Percentiles rank a stretch among this genome's conserved stretches.
These are phyloP conservation scores for Brenthis daphne DNA, from an alignment of 2,888 invertebrate species.

Conservation along the genomic window DNA sequence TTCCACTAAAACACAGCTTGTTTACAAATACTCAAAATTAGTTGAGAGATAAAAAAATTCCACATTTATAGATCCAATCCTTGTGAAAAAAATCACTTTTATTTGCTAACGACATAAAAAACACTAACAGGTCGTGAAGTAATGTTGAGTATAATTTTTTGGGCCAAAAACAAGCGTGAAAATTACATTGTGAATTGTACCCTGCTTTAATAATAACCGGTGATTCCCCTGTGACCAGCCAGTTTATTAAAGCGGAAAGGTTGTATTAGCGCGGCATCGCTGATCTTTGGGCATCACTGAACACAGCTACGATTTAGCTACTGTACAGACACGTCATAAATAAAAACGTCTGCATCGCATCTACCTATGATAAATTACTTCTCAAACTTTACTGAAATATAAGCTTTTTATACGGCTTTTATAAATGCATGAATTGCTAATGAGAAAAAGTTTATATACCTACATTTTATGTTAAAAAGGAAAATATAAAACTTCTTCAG, in stretches of 20 bases:
- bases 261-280: slow-evolving; percentile 37
- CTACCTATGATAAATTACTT: slow-evolving; percentile 9
- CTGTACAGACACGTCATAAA: slow-evolving; percentile 25
- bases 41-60: not conserved
- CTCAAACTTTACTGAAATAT: slow-evolving; percentile 11
- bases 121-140: not conserved
- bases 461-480: too few relatives aligned
- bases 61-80: not conserved
- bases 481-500: too few relatives aligned
- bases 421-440: too few relatives aligned
- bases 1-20: too few relatives aligned
- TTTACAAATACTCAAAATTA: not conserved
- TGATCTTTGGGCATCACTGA: slow-evolving; percentile 37
- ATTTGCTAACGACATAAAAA: slow-evolving; percentile 1
- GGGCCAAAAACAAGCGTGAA: slow-evolving; percentile 9
- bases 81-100: not conserved
- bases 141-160: slow-evolving; percentile 4
- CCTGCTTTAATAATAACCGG: slow-evolving; percentile 19
- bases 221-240: slow-evolving; percentile 29
- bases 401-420: not conserved
- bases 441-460: too few relatives aligned
- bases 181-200: slow-evolving; percentile 17
- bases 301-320: slow-evolving; percentile 26
- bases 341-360: slow-evolving; percentile 19
- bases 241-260: slow-evolving; percentile 35